A percentile compares a stretch with the other conserved stretches of the same genome.
Conservation (phyloP, 2,797 vertebrate species). For the Oreonectes daqikongensis region DNA sequence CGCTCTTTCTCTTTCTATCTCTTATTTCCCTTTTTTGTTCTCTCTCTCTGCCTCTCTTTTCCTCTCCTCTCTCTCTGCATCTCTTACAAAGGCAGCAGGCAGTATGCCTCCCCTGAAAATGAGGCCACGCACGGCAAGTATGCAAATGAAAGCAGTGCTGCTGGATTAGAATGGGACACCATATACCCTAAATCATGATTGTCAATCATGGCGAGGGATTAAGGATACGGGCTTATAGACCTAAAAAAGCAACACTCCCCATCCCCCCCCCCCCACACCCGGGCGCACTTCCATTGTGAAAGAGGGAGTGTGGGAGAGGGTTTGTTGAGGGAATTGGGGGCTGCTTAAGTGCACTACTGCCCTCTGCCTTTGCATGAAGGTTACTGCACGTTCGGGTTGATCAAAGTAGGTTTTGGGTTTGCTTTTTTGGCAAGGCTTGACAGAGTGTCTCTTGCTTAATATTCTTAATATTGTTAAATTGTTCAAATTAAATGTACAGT, state of each 20-base stretch:
- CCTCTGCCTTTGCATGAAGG: slow-evolving; percentile 83
- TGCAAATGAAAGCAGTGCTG: slow-evolving; percentile 99
- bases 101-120: slow-evolving; percentile 83
- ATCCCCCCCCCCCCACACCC: slow-evolving; percentile 96
- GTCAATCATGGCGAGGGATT: slow-evolving; percentile 99
- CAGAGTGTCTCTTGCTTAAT: neutral
- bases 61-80: slow-evolving; percentile 75
- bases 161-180: slow-evolving; percentile 98
- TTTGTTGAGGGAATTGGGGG: slow-evolving; percentile 67
- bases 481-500: neutral
- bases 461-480: slow-evolving; percentile 3
- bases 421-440: neutral
- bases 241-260: slow-evolving; percentile 99
- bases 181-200: slow-evolving; percentile 99
- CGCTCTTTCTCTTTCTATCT: slow-evolving; percentile 71
- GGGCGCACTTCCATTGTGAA: slow-evolving; percentile 97
- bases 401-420: neutral
- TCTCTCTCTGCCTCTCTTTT: slow-evolving; percentile 62
- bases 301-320: slow-evolving; percentile 80
- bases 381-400: slow-evolving; percentile 68
- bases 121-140: slow-evolving; percentile 97
- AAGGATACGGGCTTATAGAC: slow-evolving; percentile 99
- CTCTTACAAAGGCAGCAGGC: slow-evolving; percentile 82
- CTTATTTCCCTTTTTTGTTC: slow-evolving; percentile 67
- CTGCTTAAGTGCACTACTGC: slow-evolving; percentile 96